These are phyloP conservation scores for Thunnus maccoyii DNA, from an alignment of 2,113 vertebrate genomes.

Conservation along the genomic window DNA sequence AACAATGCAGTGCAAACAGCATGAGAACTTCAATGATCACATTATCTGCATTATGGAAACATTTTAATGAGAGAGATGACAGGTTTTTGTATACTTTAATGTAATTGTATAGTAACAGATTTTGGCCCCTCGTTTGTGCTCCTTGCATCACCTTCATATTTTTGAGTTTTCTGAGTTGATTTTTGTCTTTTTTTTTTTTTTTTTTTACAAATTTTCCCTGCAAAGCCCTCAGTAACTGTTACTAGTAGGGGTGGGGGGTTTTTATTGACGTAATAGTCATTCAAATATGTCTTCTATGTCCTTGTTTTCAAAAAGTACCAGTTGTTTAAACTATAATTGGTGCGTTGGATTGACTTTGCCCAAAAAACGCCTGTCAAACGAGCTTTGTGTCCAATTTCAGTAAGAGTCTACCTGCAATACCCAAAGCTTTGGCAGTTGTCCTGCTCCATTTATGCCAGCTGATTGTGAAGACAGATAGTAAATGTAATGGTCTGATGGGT, in stretches of 20 bases:
- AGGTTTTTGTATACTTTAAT: too few relatives aligned
- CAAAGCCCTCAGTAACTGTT: not conserved
- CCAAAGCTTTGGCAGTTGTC: not conserved
- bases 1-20: not conserved
- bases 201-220: not conserved
- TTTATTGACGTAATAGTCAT: not conserved
- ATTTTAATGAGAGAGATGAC: not conserved
- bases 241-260: too few relatives aligned
- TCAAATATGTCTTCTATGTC: not conserved
- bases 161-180: too few relatives aligned
- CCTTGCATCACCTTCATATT: too few relatives aligned
- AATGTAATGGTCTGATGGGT: not conserved
- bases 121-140: too few relatives aligned
- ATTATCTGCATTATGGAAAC: not conserved
- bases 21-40: not conserved
- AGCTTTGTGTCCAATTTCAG: too few relatives aligned
- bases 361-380: too few relatives aligned
- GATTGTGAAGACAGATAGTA: not conserved
- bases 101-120: too few relatives aligned
- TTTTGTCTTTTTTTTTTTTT: too few relatives aligned
- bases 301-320: not conserved
- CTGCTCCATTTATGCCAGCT: not conserved
- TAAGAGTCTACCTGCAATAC: too few relatives aligned
- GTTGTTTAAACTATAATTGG: too few relatives aligned
- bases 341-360: too few relatives aligned